These are phyloP conservation scores for Chloroclystis v-ata DNA, from an alignment of 2,888 invertebrate genomes.

Conservation along the genomic window DNA sequence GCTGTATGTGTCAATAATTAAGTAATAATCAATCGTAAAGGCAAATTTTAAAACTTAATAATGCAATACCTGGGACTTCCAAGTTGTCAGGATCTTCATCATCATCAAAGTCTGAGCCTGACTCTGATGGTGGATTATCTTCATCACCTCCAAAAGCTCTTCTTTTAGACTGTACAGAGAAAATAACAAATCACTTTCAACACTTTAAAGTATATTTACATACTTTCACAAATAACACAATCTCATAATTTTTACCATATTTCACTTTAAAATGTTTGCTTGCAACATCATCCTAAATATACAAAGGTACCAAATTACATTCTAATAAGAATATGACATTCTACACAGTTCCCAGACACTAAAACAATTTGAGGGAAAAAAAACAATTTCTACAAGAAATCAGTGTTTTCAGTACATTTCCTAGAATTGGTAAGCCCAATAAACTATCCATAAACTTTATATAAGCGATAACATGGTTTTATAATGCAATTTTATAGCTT, in stretches of 20 bases:
- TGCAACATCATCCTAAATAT: too few relatives aligned
- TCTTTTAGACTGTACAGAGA: constrained; percentile 57
- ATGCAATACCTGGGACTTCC: constrained; percentile 89
- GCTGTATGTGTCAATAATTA: too few relatives aligned
- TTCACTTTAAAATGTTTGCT: too few relatives aligned
- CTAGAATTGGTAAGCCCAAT: constrained; percentile 42
- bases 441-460: constrained; percentile 53
- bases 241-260: too few relatives aligned
- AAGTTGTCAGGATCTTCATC: constrained; percentile 95
- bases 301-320: neutral
- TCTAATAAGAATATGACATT: neutral
- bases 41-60: too few relatives aligned
- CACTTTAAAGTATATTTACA: too few relatives aligned
- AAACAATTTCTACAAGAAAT: constrained; percentile 28
- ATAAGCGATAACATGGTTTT: constrained; percentile 69
- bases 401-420: constrained; percentile 26
- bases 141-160: constrained; percentile 57
- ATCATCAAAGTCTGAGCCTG: constrained; percentile 85
- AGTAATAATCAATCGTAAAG: too few relatives aligned
- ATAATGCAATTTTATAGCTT: constrained; percentile 57
- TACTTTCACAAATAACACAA: too few relatives aligned
- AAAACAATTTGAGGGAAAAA: neutral
- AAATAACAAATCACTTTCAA: constrained; percentile 10
- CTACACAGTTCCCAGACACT: neutral
- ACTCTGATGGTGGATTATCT: constrained; percentile 67